These are phyloP conservation scores for Steinernema feltiae DNA, from an alignment of 1,140 invertebrate genomes.

Conservation along the genomic window DNA sequence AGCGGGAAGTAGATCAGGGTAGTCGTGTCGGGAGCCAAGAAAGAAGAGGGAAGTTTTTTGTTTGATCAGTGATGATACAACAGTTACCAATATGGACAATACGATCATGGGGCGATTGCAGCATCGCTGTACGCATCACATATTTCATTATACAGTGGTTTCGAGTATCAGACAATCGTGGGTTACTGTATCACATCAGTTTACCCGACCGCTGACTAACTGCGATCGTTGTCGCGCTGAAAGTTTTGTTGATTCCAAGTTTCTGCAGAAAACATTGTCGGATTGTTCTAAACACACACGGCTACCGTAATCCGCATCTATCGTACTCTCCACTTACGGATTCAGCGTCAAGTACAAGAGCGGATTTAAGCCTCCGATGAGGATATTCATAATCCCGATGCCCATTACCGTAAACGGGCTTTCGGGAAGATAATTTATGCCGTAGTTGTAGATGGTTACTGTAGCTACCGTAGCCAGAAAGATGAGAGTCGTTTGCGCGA, in stretches of 20 bases:
- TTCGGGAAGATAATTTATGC: background rate
- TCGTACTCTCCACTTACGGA: background rate
- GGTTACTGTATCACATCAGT: no score
- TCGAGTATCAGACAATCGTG: no score
- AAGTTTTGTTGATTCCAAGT: background rate
- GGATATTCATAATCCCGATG: background rate
- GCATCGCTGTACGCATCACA: no score
- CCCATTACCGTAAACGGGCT: background rate
- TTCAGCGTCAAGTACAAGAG: background rate
- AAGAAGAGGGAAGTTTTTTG: no score
- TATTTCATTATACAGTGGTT: no score
- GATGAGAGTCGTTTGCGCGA: background rate
- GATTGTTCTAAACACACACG: background rate
- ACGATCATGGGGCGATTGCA: no score
- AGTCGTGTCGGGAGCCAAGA: background rate
- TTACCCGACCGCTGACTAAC: no score
- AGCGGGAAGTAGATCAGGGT: background rate
- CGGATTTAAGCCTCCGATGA: background rate
- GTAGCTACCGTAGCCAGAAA: background rate
- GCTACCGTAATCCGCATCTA: background rate
- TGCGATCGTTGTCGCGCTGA: background rate
- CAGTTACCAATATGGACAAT: no score
- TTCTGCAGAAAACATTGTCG: background rate
- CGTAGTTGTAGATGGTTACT: constrained; percentile 10
- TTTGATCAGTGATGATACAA: no score